Conservation (phyloP, 2,113 vertebrate genomes). For the Butorides virescens region DNA sequence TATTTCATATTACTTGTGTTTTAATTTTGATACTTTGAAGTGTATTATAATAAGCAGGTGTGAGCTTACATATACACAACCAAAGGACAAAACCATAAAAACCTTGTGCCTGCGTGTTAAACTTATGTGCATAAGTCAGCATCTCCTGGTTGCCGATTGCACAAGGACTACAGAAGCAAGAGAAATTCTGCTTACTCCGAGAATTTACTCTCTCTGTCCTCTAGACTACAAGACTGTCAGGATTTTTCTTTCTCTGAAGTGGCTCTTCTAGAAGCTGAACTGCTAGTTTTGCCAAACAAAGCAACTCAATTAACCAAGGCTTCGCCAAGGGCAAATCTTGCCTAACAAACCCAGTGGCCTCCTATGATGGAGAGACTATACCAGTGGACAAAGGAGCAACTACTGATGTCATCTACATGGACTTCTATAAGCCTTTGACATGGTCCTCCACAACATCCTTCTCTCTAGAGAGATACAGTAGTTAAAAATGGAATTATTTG, state of each 20-base stretch:
- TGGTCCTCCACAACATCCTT: not conserved
- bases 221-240: not conserved
- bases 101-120: not conserved
- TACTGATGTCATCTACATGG: not conserved
- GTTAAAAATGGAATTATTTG: not conserved
- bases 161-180: not conserved
- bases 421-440: not conserved
- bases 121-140: fast-evolving
- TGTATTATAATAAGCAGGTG: not conserved
- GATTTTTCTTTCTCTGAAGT: not conserved
- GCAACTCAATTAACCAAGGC: not conserved
- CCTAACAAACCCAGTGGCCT: not conserved
- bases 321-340: not conserved
- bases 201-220: not conserved
- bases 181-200: not conserved
- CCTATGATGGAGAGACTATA: not conserved
- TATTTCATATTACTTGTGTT: not conserved
- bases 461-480: not conserved
- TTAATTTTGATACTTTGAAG: not conserved
- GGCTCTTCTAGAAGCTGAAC: not conserved
- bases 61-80: not conserved
- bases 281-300: not conserved
- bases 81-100: not conserved
- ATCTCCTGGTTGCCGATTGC: not conserved
- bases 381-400: not conserved